These are phyloP conservation scores for Phorcus lineatus DNA, from an alignment of 2,888 invertebrate genomes.

Conservation along the genomic window DNA sequence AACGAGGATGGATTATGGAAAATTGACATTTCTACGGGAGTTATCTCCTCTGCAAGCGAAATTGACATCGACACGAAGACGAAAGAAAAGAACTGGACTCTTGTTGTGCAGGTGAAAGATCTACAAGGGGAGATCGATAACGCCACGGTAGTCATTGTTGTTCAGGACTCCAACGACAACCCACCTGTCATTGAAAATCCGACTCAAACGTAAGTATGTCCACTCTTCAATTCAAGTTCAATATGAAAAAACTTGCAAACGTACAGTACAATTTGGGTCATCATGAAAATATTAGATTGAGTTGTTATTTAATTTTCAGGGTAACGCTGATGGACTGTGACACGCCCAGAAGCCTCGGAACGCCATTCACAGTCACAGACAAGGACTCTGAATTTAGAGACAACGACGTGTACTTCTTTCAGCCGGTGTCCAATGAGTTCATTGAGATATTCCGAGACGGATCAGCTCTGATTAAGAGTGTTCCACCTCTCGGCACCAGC, in stretches of 20 bases:
- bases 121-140: not conserved
- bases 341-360: not conserved
- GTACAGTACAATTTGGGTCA: too few relatives aligned
- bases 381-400: not conserved
- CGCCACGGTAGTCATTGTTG: not conserved
- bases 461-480: not conserved
- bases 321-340: not conserved
- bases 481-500: not conserved
- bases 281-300: too few relatives aligned
- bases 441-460: not conserved
- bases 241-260: too few relatives aligned
- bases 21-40: slow-evolving; percentile 5
- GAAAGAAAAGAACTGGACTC: not conserved
- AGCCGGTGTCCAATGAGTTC: not conserved
- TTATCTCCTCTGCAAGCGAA: not conserved
- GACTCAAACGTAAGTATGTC: not conserved
- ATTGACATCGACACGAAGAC: slow-evolving; percentile 1
- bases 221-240: too few relatives aligned
- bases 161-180: slow-evolving; percentile 13
- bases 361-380: not conserved
- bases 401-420: not conserved
- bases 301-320: too few relatives aligned
- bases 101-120: slow-evolving; percentile 6
- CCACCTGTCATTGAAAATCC: not conserved
- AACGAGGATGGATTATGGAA: slow-evolving; percentile 3